Base-by-base conservation (phyloP, 2,888 invertebrate species). In the Cinara cedri region DNA sequence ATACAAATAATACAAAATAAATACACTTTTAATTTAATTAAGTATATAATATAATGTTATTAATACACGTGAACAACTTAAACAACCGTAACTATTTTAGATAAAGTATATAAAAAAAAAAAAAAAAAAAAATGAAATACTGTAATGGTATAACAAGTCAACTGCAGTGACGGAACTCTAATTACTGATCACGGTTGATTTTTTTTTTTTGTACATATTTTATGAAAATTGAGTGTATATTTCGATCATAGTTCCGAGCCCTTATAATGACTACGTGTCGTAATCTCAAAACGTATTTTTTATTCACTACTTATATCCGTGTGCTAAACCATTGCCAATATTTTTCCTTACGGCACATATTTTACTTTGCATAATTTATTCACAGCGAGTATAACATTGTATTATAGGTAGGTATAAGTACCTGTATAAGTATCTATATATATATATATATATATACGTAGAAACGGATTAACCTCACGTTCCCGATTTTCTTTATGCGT, bases 321-420 rank as follows among this genome's bases (percentile, higher is more conserved):
- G 13, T 34, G 34, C 51, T 70, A 54, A 70, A 54, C 34, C 19
- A 54, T 51, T 70, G 68, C 68, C 19, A 70, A 70, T 70, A 54
- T 68, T 51, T 49, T 68, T 34, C 19, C 34, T 70, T 14, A 19
- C 51, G 54, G 26, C 54, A 19, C 34, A 70, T 57, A n/a, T n/a
- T n/a, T 57, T 71, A 57, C 55, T 71, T 71, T 71, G 13, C 44
- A 71, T 71, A 71, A 57, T 71, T 44, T 57, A 71, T 57, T n/a
- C n/a, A 44, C 71, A 44, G 44, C 34, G 3, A 57, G 3, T 34
- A 71, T 44, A 71, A 71, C 24, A 24, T 34, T 42, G 19, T 46
- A n/a, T n/a, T n/a, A n/a, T n/a, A n/a, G n/a, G n/a, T n/a, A n/a
- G n/a, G n/a, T 16, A 34, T 34, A 3, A 34, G 34, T 34, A 6